Percentiles rank a stretch among this genome's conserved stretches.
Evolutionary conservation across 2,797 vertebrate genomes (phyloP).

Genomic region (Psittacula echo): DNA sequence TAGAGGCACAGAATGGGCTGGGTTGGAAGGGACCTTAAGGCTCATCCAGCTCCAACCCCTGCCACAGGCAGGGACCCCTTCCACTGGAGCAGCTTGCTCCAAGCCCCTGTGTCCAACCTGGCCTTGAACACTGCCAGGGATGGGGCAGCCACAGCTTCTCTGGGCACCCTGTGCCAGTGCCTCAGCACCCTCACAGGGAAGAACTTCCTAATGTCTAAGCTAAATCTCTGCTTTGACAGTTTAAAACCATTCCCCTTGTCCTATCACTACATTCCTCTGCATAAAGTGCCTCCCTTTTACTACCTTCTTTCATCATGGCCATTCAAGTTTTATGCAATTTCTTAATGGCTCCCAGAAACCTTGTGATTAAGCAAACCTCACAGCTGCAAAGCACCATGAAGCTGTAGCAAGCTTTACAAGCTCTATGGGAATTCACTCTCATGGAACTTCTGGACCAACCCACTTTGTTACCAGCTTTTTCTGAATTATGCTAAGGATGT

Average conservation of each 20-base stretch:
- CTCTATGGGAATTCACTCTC: background rate
- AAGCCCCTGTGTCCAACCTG: no score
- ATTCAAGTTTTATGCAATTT: background rate
- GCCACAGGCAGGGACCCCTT: no score
- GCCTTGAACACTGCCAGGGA: no score
- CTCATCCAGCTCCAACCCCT: no score
- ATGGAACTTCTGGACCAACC: background rate
- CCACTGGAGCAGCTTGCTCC: no score
- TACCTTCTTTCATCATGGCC: background rate
- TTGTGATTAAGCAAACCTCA: background rate
- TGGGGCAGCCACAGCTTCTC: no score
- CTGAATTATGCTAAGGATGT: background rate
- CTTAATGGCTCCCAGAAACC: background rate
- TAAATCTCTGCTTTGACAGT: background rate
- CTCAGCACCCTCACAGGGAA: background rate
- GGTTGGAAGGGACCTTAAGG: no score
- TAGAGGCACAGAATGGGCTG: no score
- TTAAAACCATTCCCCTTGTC: background rate
- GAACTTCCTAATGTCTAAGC: background rate
- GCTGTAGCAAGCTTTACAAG: background rate
- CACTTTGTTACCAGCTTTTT: background rate
- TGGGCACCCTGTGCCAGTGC: no score
- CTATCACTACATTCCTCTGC: background rate
- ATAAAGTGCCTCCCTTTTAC: background rate
- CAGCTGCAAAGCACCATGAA: background rate